Conservation (phyloP, 2,797 vertebrate genomes). For the Hippopotamyrus pictus region DNA sequence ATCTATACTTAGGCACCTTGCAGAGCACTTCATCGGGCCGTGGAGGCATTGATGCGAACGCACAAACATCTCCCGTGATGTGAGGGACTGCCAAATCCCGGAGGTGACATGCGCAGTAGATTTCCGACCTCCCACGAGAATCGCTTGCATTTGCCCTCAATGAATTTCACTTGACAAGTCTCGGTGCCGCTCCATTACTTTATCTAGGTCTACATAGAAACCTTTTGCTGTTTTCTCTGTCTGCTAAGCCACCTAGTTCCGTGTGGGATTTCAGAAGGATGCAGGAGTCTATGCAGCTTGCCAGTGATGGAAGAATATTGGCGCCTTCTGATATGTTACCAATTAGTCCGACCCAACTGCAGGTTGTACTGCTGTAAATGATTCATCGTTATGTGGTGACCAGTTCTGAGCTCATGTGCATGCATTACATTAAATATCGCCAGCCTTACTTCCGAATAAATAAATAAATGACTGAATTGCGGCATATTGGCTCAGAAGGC, state of each 20-base stretch:
- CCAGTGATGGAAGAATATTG: not conserved
- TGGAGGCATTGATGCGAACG: not conserved
- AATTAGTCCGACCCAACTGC: not conserved
- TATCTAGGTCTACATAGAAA: not conserved
- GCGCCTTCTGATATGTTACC: not conserved
- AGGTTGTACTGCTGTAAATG: not conserved
- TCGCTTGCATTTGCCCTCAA: not conserved
- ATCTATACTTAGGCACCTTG: not conserved
- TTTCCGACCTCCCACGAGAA: not conserved
- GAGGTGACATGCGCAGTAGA: not conserved
- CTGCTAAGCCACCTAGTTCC: not conserved
- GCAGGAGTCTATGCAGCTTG: not conserved
- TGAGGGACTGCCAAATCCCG: not conserved
- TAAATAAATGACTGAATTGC: not conserved
- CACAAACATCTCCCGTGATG: not conserved
- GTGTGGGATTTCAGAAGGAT: not conserved
- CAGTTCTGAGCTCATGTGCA: not conserved
- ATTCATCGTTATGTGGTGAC: not conserved
- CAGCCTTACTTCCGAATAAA: slow-evolving; percentile 5
- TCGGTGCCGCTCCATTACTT: not conserved
- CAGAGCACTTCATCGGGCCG: not conserved
- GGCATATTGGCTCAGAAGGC: not conserved
- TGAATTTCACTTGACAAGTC: not conserved
- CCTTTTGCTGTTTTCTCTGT: not conserved
- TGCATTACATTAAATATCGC: not conserved